Conservation (phyloP, 2,797 vertebrate genomes). For the Rhynchonycteris naso region DNA sequence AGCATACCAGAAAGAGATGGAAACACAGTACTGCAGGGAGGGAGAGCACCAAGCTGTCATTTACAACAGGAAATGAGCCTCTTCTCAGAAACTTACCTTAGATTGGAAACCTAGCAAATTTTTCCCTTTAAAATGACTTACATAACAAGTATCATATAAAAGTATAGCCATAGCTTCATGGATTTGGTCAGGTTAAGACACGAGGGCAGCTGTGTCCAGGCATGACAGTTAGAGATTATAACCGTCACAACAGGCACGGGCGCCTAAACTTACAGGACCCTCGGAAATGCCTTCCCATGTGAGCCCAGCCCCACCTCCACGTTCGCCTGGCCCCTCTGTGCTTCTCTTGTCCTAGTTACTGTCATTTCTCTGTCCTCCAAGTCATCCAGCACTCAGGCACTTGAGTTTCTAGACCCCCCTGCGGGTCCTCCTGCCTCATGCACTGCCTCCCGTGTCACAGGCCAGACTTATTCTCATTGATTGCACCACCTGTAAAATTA, state of each 20-base stretch:
- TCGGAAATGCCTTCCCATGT: background rate
- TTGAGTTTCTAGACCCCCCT: background rate
- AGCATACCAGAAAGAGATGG: constrained; percentile 9
- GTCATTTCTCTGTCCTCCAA: background rate
- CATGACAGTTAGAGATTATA: background rate
- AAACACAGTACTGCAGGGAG: background rate
- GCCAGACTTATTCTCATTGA: background rate
- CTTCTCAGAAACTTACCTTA: background rate
- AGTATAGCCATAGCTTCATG: background rate
- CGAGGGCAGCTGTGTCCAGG: background rate
- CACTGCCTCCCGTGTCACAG: background rate
- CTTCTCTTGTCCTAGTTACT: background rate
- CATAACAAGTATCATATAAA: background rate
- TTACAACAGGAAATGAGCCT: background rate
- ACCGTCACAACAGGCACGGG: background rate
- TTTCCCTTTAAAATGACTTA: background rate
- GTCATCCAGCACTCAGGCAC: background rate
- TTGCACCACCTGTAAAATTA: background rate
- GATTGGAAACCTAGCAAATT: background rate
- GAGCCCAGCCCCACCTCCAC: background rate
- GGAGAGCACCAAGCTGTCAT: background rate
- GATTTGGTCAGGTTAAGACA: background rate
- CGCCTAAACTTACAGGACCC: background rate
- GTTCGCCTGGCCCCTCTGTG: background rate
- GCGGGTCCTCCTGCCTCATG: background rate